A percentile compares a stretch with the other conserved stretches of the same genome.
These are phyloP conservation scores for Dicaeum eximium DNA, from an alignment of 2,113 vertebrate genomes.

Conservation along the genomic window DNA sequence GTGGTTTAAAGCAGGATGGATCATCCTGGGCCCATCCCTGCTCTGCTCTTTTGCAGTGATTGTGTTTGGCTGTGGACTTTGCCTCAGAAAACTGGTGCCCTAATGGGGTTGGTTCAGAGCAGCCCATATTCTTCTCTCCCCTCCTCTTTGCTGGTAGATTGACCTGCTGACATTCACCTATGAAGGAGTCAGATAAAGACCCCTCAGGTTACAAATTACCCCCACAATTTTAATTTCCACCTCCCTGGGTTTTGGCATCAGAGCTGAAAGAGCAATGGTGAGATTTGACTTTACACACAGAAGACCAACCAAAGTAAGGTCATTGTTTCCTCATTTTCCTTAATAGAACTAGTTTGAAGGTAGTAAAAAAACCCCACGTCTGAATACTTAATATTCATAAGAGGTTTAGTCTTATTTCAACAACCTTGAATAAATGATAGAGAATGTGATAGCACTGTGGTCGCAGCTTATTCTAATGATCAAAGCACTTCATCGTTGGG, in stretches of 20 bases:
- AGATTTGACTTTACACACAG: neutral
- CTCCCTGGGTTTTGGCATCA: neutral
- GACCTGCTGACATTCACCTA: neutral
- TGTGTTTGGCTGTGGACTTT: neutral
- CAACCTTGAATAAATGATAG: slow-evolving; percentile 50
- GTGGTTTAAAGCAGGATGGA: neutral
- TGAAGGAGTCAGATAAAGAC: neutral
- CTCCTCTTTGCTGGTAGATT: neutral
- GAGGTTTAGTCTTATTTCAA: slow-evolving; percentile 17
- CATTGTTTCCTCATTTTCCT: neutral
- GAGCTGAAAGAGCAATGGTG: neutral
- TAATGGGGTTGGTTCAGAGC: neutral
- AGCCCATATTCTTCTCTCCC: neutral
- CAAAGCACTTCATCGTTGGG: slow-evolving; percentile 24
- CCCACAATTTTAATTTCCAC: neutral
- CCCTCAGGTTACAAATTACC: neutral
- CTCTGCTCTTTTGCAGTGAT: neutral
- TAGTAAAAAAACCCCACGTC: neutral
- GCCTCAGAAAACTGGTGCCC: neutral
- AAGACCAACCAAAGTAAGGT: neutral
- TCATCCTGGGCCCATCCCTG: neutral
- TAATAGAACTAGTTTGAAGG: neutral
- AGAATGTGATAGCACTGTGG: slow-evolving; percentile 7
- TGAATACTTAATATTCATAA: slow-evolving; percentile 42
- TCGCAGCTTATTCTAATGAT: slow-evolving; percentile 29